Percentiles rank a stretch among this genome's conserved stretches.
phyloP scores from a whole-genome alignment of 2,888 invertebrate genomes.

The Sycophila texana region DNA sequence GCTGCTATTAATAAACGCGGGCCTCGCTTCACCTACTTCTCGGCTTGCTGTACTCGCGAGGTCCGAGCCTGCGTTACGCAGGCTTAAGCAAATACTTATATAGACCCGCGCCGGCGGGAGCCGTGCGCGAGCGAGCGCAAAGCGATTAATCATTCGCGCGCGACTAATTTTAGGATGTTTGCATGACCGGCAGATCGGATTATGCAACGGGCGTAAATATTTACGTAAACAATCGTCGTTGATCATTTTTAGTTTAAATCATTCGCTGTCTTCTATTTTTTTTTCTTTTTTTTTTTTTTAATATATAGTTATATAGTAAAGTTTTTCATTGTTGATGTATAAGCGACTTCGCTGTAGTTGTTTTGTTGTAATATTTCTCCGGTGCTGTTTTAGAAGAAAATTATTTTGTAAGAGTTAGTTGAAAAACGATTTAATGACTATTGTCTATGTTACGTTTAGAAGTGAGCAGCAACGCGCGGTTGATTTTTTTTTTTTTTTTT shows the following conservation, averaged over 20 bases:
- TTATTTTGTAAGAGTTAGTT: too few relatives aligned
- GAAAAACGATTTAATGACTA: too few relatives aligned
- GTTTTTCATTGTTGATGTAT: too few relatives aligned
- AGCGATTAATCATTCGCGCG: slow-evolving; percentile 41
- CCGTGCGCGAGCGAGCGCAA: background rate
- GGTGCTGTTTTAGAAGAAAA: too few relatives aligned
- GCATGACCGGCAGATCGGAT: slow-evolving; percentile 12
- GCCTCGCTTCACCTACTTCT: slow-evolving; percentile 35
- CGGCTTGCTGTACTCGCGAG: background rate
- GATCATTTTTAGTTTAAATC: background rate
- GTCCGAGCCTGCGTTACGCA: background rate
- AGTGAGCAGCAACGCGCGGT: too few relatives aligned
- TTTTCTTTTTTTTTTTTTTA: background rate
- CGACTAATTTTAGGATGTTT: slow-evolving; percentile 41
- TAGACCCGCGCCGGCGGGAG: background rate
- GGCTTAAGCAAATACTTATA: slow-evolving; percentile 23
- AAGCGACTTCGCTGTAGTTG: too few relatives aligned
- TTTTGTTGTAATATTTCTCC: too few relatives aligned
- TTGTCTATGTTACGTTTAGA: too few relatives aligned
- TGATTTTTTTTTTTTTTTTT: too few relatives aligned
- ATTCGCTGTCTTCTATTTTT: background rate
- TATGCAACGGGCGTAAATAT: slow-evolving; percentile 38
- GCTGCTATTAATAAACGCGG: slow-evolving; percentile 33
- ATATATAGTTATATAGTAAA: too few relatives aligned
- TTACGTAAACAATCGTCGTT: slow-evolving; percentile 5